Evolutionary conservation across 2,797 vertebrate species (phyloP).

Genomic region (Lepidocolaptes lacrymiger): DNA sequence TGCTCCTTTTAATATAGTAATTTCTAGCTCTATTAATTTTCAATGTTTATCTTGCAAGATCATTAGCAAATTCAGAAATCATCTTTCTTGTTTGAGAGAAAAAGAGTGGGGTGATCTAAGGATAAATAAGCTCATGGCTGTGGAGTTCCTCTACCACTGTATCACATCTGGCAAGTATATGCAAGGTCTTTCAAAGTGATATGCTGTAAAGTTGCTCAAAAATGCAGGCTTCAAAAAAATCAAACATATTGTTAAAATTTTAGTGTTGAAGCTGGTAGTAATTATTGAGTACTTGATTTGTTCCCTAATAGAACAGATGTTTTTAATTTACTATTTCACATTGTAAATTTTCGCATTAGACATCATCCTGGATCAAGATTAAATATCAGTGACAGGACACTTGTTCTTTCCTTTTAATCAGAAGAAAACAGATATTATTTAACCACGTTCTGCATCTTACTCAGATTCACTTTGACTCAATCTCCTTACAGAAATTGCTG

Average conservation of each 20-base stretch:
- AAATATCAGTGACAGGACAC: neutral
- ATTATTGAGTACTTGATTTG: neutral
- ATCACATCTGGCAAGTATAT: slow-evolving; percentile 57
- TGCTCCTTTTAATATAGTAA: slow-evolving; percentile 42
- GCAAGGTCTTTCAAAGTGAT: slow-evolving; percentile 38
- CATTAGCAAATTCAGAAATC: slow-evolving; percentile 49
- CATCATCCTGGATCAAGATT: neutral
- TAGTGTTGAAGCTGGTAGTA: slow-evolving; percentile 33
- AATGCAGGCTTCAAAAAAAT: slow-evolving; percentile 1
- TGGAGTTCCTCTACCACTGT: slow-evolving; percentile 24
- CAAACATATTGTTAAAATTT: slow-evolving; percentile 17
- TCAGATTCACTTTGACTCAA: slow-evolving; percentile 41
- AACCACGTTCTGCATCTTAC: neutral
- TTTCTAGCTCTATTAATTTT: slow-evolving; percentile 46
- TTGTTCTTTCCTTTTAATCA: slow-evolving; percentile 20
- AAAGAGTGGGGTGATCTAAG: slow-evolving; percentile 54
- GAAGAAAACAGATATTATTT: neutral
- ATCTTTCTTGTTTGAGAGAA: slow-evolving; percentile 27
- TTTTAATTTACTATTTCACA: slow-evolving; percentile 38
- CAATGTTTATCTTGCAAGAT: slow-evolving; percentile 38
- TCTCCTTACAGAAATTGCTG: slow-evolving; percentile 35
- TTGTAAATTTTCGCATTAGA: slow-evolving; percentile 21
- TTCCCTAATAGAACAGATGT: neutral
- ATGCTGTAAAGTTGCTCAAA: slow-evolving; percentile 56
- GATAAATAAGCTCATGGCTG: slow-evolving; percentile 52